Conservation (phyloP, 2,888 invertebrate species). For the Epicampocera succincta region DNA sequence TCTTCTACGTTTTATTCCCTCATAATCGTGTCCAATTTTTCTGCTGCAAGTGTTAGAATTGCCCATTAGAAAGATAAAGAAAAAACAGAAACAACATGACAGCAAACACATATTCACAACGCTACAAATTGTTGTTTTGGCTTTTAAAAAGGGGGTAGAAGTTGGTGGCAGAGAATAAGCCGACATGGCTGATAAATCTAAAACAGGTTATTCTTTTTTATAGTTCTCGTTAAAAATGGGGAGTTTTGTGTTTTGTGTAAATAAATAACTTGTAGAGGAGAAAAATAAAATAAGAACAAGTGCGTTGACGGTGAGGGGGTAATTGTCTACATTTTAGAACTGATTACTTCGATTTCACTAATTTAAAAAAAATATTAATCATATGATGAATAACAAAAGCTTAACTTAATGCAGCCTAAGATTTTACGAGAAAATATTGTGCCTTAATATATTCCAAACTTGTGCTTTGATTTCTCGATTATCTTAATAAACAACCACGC, state of each 20-base stretch:
- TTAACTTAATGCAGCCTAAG: too few relatives aligned
- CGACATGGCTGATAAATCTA: constrained; percentile 22
- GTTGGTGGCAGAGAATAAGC: constrained; percentile 14
- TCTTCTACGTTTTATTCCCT: constrained; percentile 33
- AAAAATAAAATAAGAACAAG: constrained; percentile 58
- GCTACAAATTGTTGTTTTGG: constrained; percentile 7
- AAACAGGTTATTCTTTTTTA: constrained; percentile 16
- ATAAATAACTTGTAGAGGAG: constrained; percentile 3
- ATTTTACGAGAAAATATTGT: too few relatives aligned
- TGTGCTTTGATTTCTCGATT: too few relatives aligned
- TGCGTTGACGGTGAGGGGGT: constrained; percentile 40
- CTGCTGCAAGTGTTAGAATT: constrained; percentile 61
- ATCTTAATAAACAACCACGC: too few relatives aligned
- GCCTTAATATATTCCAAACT: too few relatives aligned
- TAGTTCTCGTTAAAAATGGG: constrained; percentile 11
- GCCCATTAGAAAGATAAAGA: constrained; percentile 48
- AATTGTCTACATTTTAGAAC: constrained; percentile 2
- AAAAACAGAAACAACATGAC: constrained; percentile 15
- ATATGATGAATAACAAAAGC: too few relatives aligned
- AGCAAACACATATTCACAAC: constrained; percentile 9
- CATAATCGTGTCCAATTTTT: constrained; percentile 35
- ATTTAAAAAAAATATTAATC: too few relatives aligned
- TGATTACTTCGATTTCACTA: constrained; percentile 19
- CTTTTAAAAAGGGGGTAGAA: constrained; percentile 1
- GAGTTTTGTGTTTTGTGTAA: constrained; percentile 12